Evolutionary conservation across 1,140 invertebrate genomes (phyloP), one percentile per base, ranked within the genome.

Genomic region (Hormaphis cornu): DNA sequence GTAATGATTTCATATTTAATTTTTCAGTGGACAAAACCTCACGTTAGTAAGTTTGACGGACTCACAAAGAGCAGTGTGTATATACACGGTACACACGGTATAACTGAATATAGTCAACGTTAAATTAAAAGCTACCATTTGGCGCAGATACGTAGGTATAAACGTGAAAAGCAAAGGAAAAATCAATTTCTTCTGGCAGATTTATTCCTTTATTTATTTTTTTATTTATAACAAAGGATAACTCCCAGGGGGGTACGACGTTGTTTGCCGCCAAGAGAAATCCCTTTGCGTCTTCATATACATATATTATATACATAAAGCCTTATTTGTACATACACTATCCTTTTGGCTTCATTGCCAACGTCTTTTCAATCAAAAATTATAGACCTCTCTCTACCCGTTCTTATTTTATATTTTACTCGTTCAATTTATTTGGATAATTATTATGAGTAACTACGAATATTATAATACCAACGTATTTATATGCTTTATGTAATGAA

Each of bases 201-300:
- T 58, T 58, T 58, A 58, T 58, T 58, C 40, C 33, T 58, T 40
- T 58, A 6, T 33, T n/a, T n/a, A n/a, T n/a, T n/a, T n/a, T n/a
- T n/a, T n/a, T n/a, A 22, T 40, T 58, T 58, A 58, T 12, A 58
- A 58, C 54, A 58, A 58, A 40, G 7, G 54, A 6, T n/a, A 40
- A 58, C 33, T 24, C 54, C 24, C 54, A 8, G 9, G 20, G 54
- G 33, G 14, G 40, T n/a, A 24, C 16, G 40, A 58, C 54, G 40
- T 24, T 58, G 33, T 56, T 56, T 56, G 10, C 33, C 14, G 54
- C 33, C 14, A 58, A 58, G 40, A 4, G 8, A 24, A 58, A 37
- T 58, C 22, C 54, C 33, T 22, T 40, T 24, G 28, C 35, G 54
- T 58, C 14, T n/a, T n/a, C n/a, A n/a, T n/a, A n/a, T n/a, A n/a